Evolutionary conservation across 1,140 invertebrate species (phyloP).

Genomic region (Euwallacea fornicatus): DNA sequence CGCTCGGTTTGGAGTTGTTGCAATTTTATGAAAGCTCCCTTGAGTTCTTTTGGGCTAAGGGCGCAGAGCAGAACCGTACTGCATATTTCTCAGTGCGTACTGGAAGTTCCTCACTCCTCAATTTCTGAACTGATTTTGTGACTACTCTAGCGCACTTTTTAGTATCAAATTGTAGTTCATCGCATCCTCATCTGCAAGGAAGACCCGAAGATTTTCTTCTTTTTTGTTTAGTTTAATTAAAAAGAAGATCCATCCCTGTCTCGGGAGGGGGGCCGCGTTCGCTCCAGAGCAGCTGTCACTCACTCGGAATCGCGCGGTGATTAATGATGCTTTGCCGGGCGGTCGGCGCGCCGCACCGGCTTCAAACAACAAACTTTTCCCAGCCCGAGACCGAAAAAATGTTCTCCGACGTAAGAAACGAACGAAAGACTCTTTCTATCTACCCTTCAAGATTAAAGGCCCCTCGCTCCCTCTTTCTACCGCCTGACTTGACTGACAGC

Average conservation of each 20-base stretch:
- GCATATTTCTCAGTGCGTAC: too few relatives aligned
- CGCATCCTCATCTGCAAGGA: too few relatives aligned
- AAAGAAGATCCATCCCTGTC: slow-evolving; percentile 31
- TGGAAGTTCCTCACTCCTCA: too few relatives aligned
- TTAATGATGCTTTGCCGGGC: slow-evolving; percentile 58
- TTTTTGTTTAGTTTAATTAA: slow-evolving; percentile 20
- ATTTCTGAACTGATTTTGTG: too few relatives aligned
- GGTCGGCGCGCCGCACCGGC: slow-evolving; percentile 55
- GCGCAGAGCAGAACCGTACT: slow-evolving; percentile 24
- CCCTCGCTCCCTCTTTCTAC: slow-evolving; percentile 37
- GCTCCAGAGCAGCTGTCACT: slow-evolving; percentile 57
- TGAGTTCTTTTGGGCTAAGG: slow-evolving; percentile 46
- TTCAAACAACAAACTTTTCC: slow-evolving; percentile 69
- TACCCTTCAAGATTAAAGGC: slow-evolving; percentile 53
- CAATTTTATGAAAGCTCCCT: slow-evolving; percentile 54
- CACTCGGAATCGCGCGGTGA: slow-evolving; percentile 65
- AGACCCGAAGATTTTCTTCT: not conserved
- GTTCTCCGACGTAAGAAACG: slow-evolving; percentile 59
- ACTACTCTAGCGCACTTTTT: too few relatives aligned
- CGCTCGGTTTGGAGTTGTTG: slow-evolving; percentile 47
- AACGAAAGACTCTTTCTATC: slow-evolving; percentile 53
- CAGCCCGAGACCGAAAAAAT: slow-evolving; percentile 57
- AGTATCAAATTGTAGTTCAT: too few relatives aligned
- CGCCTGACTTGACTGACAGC: slow-evolving; percentile 36
- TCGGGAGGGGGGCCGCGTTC: slow-evolving; percentile 29